Percentiles rank a stretch among this genome's conserved stretches.
phyloP scores from a whole-genome alignment of 2,113 vertebrate genomes.

The Oriolus oriolus region DNA sequence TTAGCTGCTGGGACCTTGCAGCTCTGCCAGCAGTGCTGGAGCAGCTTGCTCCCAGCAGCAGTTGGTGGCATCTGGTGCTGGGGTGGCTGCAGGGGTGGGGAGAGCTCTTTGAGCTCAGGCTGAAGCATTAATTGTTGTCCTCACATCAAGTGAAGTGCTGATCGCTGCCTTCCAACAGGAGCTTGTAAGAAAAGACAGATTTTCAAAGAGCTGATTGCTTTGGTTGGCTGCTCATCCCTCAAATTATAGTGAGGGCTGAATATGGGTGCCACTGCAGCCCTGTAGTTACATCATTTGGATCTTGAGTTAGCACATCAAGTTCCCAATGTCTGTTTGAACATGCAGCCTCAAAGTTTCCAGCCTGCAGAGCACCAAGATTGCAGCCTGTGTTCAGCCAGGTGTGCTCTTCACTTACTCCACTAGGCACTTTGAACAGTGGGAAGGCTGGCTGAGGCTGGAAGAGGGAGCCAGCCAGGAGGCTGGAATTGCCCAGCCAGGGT shows the following conservation, averaged over 20 bases:
- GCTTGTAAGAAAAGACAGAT: not conserved
- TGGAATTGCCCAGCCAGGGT: not conserved
- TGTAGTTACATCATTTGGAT: not conserved
- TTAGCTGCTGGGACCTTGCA: not conserved
- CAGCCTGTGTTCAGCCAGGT: not conserved
- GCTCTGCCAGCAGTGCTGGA: not conserved
- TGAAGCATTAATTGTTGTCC: not conserved
- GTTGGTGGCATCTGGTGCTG: not conserved
- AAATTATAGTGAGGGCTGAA: not conserved
- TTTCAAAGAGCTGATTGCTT: not conserved
- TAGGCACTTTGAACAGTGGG: not conserved
- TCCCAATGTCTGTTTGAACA: not conserved
- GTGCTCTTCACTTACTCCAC: not conserved
- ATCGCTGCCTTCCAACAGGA: not conserved
- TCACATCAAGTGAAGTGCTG: rapidly evolving
- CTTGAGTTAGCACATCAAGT: not conserved
- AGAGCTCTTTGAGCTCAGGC: not conserved
- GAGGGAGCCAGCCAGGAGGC: not conserved
- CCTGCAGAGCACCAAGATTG: not conserved
- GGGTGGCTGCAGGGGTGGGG: not conserved
- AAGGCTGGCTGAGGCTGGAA: not conserved
- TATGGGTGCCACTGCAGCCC: not conserved
- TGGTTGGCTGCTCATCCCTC: not conserved
- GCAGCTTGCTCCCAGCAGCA: not conserved
- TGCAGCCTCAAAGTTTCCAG: not conserved